Base-by-base conservation (phyloP, 2,888 invertebrate species). In the Baronia brevicornis region DNA sequence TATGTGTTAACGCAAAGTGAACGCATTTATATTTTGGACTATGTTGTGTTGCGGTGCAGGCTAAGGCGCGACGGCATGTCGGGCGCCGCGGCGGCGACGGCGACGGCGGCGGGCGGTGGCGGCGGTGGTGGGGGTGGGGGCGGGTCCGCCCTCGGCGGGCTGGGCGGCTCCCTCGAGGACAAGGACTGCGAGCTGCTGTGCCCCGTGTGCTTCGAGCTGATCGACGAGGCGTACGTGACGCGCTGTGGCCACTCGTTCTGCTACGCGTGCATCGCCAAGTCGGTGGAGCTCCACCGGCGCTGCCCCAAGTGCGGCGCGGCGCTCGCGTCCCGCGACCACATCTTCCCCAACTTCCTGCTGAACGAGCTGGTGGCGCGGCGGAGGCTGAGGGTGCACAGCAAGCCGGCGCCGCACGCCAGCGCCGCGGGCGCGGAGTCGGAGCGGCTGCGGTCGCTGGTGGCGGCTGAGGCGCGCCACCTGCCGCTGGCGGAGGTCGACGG, bases 211-310 rank as follows among this genome's bases (percentile, higher is more conserved):
- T 93, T 95, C 72, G 93, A 95, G 66, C 78, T 94, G 26, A 94
- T 96, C 39, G 91, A 91, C 47, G 95, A 95, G 68, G 95, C 96
- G 0, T 91, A 95, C 69, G 94, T 96, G 56, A 96, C 96, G 0
- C 89, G 91, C 46, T 96, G 97, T 73, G 96, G 96, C 0, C 96
- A 97, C 66, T 95, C 95, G 1, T 97, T 94, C 78, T 97, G 97
- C 71, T 90, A 89, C 60, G 86, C 88, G 8, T 97, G 96, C 70
- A 93, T 96, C 53, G 92, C 90, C 20, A 96, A 96, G 82, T 90
- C 94, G 7, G 97, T 97, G 69, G 95, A 96, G 86, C 91, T 97
- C 28, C 79, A 80, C 41, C 60, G 77, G 36, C 85, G 91, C 24
- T 96, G 96, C 65, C 95, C 96, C 1, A 93, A 94, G 65, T 96